Percentiles rank a stretch among this genome's conserved stretches.
Evolutionary conservation across 2,797 vertebrate genomes (phyloP).

Genomic region (Sylvia borin): DNA sequence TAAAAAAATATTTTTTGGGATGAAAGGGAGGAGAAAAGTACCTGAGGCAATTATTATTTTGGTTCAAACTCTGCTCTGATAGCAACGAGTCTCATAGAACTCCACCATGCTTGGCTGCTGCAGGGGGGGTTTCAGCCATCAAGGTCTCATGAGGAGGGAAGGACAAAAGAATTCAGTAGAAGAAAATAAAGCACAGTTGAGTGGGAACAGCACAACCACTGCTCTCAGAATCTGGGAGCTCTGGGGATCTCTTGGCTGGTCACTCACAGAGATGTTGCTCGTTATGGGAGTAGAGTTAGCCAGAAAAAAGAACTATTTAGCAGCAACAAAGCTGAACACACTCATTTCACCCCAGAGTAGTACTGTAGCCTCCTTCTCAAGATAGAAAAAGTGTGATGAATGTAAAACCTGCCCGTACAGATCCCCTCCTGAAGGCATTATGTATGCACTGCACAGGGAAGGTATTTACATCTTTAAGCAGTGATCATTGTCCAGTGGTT

Average conservation of each 20-base stretch:
- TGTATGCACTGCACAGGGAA: fast-evolving
- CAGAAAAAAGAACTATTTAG: neutral
- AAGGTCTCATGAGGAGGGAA: neutral
- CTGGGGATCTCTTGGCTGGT: neutral
- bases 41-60: neutral
- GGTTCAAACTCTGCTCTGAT: neutral
- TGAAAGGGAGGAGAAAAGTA: neutral
- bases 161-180: neutral
- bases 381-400: neutral
- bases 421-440: neutral
- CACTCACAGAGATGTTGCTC: neutral
- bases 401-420: neutral
- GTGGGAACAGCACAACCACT: neutral
- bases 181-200: neutral
- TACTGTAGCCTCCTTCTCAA: neutral
- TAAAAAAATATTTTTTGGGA: neutral
- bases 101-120: neutral
- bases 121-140: fast-evolving
- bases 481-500: neutral
- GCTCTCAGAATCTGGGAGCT: neutral
- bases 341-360: neutral
- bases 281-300: neutral
- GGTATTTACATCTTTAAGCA: neutral
- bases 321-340: neutral
- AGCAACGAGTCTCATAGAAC: neutral